Percentiles rank a stretch among this genome's conserved stretches.
phyloP scores from a whole-genome alignment of 2,888 invertebrate species.

The Synergus itoensis region DNA sequence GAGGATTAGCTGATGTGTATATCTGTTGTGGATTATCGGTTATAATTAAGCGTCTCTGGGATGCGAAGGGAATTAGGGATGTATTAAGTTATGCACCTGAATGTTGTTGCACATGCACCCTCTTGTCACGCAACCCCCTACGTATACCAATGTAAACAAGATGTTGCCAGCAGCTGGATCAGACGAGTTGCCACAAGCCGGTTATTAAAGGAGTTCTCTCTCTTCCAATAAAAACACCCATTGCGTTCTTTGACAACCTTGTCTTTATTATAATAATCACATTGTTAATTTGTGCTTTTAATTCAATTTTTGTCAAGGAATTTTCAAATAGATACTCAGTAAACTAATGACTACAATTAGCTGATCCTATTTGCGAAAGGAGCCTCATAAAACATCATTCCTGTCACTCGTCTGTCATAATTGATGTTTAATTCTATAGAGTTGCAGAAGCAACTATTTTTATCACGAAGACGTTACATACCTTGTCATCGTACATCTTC shows the following conservation, averaged over 20 bases:
- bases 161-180: constrained; percentile 61
- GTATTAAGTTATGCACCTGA: constrained; percentile 65
- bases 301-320: too few relatives aligned
- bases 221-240: too few relatives aligned
- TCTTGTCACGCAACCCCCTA: constrained; percentile 46
- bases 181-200: constrained; percentile 8
- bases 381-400: neutral
- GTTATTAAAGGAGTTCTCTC: constrained; percentile 13
- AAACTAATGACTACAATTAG: too few relatives aligned
- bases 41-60: constrained; percentile 58
- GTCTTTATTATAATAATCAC: neutral
- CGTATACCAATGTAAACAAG: constrained; percentile 64
- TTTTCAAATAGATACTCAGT: too few relatives aligned
- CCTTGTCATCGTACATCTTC: constrained; percentile 38
- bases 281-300: too few relatives aligned
- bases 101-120: constrained; percentile 67
- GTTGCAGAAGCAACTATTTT: constrained; percentile 1
- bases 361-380: constrained; percentile 8
- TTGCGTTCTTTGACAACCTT: too few relatives aligned
- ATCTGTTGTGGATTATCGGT: constrained; percentile 57
- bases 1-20: constrained; percentile 48
- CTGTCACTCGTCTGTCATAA: constrained; percentile 1
- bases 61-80: constrained; percentile 50
- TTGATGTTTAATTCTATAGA: neutral
- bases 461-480: neutral